Evolutionary conservation across 2,888 invertebrate genomes (phyloP).

Genomic region (Cabera pusaria): DNA sequence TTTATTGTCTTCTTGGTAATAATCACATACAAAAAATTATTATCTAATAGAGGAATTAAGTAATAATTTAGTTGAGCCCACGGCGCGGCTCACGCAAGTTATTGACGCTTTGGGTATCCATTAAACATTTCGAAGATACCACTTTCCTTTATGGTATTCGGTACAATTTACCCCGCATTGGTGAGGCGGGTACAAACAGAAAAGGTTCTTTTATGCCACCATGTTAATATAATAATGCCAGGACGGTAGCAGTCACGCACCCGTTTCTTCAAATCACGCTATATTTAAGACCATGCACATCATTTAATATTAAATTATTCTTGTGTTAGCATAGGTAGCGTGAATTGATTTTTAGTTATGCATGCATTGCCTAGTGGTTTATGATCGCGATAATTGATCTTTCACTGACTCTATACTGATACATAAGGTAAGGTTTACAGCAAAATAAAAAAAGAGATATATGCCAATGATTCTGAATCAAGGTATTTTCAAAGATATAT

Average conservation of each 20-base stretch:
- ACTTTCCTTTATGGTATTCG: slow-evolving; percentile 39
- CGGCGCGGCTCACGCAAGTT: slow-evolving; percentile 47
- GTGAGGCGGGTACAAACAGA: slow-evolving; percentile 25
- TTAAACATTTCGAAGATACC: slow-evolving; percentile 41
- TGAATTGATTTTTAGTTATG: no score
- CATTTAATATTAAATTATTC: no score
- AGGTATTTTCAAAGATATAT: no score
- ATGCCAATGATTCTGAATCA: no score
- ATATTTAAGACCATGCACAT: slow-evolving; percentile 11
- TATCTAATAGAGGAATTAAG: slow-evolving; percentile 40
- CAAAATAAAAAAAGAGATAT: background rate
- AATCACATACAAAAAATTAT: slow-evolving; percentile 34
- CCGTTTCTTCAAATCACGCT: slow-evolving; percentile 19
- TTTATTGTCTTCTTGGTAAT: slow-evolving; percentile 37
- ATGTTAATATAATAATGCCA: slow-evolving; percentile 35
- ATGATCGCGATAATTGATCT: no score
- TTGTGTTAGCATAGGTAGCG: no score
- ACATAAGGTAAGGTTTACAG: background rate
- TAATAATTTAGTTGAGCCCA: slow-evolving; percentile 45
- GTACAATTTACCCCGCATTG: slow-evolving; percentile 24
- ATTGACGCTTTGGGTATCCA: slow-evolving; percentile 42
- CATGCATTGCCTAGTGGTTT: no score
- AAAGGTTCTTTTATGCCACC: slow-evolving; percentile 33
- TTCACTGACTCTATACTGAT: no score
- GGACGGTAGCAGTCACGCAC: slow-evolving; percentile 51